A percentile compares a stretch with the other conserved stretches of the same genome.
These are phyloP conservation scores for Notocelia uddmanniana DNA, from an alignment of 2,888 invertebrate species.

Conservation along the genomic window DNA sequence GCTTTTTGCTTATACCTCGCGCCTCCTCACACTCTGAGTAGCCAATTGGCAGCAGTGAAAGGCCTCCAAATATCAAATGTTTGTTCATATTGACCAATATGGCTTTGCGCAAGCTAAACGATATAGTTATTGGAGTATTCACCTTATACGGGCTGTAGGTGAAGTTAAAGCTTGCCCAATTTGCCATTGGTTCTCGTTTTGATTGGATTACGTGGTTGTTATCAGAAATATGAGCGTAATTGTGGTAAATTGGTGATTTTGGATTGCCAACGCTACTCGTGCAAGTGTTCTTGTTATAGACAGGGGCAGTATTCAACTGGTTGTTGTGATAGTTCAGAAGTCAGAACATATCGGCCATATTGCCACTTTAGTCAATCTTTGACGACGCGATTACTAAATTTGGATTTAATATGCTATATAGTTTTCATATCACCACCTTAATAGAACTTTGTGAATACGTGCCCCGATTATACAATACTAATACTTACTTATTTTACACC, in stretches of 20 bases:
- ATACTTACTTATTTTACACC: too few relatives aligned
- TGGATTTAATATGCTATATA: too few relatives aligned
- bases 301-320: neutral
- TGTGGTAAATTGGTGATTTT: conserved; percentile 6
- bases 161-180: conserved; percentile 23
- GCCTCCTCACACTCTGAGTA: neutral
- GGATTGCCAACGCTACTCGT: neutral
- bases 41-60: conserved; percentile 41
- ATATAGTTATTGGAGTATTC: conserved; percentile 34
- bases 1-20: conserved; percentile 21
- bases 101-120: conserved; percentile 41
- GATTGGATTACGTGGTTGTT: conserved; percentile 29
- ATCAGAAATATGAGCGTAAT: conserved; percentile 20
- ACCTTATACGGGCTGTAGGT: conserved; percentile 32
- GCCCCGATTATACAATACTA: neutral
- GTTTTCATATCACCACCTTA: neutral
- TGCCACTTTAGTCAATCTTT: too few relatives aligned
- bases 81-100: conserved; percentile 40
- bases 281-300: neutral
- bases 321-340: neutral
- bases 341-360: too few relatives aligned
- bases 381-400: too few relatives aligned
- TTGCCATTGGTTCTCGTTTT: conserved; percentile 26
- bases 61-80: conserved; percentile 45
- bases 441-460: neutral